These are phyloP conservation scores for Phenganax subtilis DNA, from an alignment of 92 coral and sea anemone species.

Conservation along the genomic window DNA sequence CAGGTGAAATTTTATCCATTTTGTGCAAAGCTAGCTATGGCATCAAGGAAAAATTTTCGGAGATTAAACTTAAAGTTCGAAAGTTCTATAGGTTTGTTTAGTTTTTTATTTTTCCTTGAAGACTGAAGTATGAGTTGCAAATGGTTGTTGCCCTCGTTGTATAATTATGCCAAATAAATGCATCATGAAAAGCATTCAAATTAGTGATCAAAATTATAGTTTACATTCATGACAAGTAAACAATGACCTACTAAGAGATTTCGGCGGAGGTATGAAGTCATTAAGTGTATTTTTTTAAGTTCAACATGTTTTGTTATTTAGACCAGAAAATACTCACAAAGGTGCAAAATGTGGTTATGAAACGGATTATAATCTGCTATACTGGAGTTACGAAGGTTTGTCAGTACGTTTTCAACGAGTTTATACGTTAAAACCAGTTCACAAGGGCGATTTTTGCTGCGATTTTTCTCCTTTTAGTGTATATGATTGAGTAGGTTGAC, in stretches of 20 bases:
- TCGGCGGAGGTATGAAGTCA: neutral
- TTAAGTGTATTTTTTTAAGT: neutral
- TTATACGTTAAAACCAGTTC: neutral
- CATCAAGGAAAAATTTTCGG: slow-evolving; percentile 52
- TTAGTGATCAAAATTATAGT: too few relatives aligned
- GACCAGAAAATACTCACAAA: slow-evolving; percentile 92
- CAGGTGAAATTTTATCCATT: slow-evolving; percentile 72
- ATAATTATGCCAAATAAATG: neutral
- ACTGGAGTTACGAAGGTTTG: slow-evolving; percentile 91
- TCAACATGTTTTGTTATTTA: slow-evolving; percentile 22
- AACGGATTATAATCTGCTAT: slow-evolving; percentile 76
- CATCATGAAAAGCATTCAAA: too few relatives aligned
- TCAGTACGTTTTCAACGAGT: neutral
- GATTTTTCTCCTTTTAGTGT: too few relatives aligned
- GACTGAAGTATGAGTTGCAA: neutral
- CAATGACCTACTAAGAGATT: too few relatives aligned
- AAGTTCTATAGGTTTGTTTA: slow-evolving; percentile 75
- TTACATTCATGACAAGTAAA: too few relatives aligned
- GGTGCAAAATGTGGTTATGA: slow-evolving; percentile 76
- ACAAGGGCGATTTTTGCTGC: too few relatives aligned
- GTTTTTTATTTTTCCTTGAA: neutral
- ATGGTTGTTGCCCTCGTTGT: slow-evolving; percentile 9
- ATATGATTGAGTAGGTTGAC: too few relatives aligned
- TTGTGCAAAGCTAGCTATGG: slow-evolving; percentile 58
- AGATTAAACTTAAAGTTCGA: slow-evolving; percentile 64